These are phyloP conservation scores for Raja brachyura DNA, from an alignment of 2,113 vertebrate species.

Conservation along the genomic window DNA sequence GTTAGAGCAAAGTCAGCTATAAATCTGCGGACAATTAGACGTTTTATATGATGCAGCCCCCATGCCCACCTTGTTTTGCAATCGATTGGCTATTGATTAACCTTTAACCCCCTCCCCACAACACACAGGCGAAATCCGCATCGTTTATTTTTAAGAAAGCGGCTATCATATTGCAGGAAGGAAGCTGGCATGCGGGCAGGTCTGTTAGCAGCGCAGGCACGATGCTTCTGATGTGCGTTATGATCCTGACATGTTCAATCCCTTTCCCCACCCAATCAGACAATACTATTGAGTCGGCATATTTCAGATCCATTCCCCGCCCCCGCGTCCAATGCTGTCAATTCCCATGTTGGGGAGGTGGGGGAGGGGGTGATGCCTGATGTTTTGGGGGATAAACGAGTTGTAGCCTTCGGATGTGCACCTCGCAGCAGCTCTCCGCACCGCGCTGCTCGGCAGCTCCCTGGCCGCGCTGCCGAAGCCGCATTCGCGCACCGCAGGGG, in stretches of 20 bases:
- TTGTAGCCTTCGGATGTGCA: neutral
- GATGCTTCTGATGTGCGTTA: slow-evolving; percentile 34
- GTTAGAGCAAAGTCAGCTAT: neutral
- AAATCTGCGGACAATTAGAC: neutral
- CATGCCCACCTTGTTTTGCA: neutral
- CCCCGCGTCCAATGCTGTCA: neutral
- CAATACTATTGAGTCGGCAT: neutral
- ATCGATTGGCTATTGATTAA: neutral
- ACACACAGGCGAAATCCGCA: neutral
- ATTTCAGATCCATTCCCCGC: neutral
- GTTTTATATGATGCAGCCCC: neutral
- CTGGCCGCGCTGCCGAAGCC: neutral
- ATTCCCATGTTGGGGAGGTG: neutral
- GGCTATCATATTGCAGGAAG: neutral
- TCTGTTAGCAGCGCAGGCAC: neutral
- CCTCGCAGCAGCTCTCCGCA: neutral
- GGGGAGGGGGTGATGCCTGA: neutral
- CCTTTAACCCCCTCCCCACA: neutral
- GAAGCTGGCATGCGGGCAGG: neutral
- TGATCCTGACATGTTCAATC: slow-evolving; percentile 15
- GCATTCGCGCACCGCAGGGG: neutral
- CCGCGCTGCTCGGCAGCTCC: neutral
- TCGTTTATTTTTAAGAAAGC: neutral
- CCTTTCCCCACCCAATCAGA: too few species aligned
- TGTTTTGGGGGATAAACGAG: neutral